Conservation (phyloP, 2,797 vertebrate genomes). For the Phrynocephalus vlangalii region DNA sequence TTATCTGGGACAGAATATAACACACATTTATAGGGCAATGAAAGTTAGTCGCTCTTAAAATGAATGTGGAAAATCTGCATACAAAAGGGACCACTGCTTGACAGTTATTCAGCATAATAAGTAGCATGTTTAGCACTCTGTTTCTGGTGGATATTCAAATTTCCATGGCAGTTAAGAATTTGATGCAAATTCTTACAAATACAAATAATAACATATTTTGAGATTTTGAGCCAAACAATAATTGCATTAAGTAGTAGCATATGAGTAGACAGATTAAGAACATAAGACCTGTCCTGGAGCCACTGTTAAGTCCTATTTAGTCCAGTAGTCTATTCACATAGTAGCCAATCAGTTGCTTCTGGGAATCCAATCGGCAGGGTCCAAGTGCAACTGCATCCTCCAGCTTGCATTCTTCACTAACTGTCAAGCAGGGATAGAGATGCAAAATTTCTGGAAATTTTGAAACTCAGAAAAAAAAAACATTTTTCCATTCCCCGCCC, state of each 20-base stretch:
- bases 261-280: neutral
- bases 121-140: neutral
- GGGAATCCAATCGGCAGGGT: too few species aligned
- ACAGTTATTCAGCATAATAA: neutral
- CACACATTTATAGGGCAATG: neutral
- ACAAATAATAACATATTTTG: too few species aligned
- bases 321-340: too few species aligned
- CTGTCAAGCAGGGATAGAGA: too few species aligned
- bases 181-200: neutral
- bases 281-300: too few species aligned
- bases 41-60: neutral
- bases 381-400: too few species aligned
- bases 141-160: neutral
- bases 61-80: neutral
- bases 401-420: too few species aligned
- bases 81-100: neutral
- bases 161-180: neutral
- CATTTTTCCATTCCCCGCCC: too few species aligned
- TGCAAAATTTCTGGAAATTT: too few species aligned
- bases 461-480: too few species aligned
- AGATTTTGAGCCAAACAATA: conserved; percentile 3
- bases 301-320: too few species aligned
- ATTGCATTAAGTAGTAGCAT: neutral
- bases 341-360: too few species aligned
- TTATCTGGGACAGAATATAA: neutral